Evolutionary conservation across 1,140 invertebrate species (phyloP).

Genomic region (Trichonephila clavipes): DNA sequence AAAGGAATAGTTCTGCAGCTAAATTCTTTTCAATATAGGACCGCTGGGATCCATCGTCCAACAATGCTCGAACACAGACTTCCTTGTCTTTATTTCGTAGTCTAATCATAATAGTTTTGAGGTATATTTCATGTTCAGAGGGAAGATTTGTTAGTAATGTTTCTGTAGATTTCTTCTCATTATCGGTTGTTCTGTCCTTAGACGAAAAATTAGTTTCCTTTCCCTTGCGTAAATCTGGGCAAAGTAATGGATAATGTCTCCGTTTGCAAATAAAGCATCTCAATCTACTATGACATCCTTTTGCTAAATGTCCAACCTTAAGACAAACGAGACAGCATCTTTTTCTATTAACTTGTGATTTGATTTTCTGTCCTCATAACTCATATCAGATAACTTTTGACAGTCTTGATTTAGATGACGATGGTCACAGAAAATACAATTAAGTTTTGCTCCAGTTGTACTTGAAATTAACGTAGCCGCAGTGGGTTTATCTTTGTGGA

Average conservation of each 20-base stretch:
- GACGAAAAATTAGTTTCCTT: too few species aligned
- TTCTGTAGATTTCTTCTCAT: too few species aligned
- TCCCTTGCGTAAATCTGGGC: too few species aligned
- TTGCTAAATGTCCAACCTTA: slow-evolving; percentile 5
- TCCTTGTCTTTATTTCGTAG: too few species aligned
- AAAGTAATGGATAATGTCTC: too few species aligned
- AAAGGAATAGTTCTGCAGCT: slow-evolving; percentile 40
- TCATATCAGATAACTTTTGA: too few species aligned
- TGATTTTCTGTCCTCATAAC: too few species aligned
- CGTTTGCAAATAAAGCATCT: neutral
- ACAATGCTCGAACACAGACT: neutral
- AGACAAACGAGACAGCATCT: slow-evolving; percentile 1
- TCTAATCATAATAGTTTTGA: too few species aligned
- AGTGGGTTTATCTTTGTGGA: neutral
- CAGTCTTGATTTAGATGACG: too few species aligned
- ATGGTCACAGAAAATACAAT: slow-evolving; percentile 42
- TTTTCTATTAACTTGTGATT: neutral
- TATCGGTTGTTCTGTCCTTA: too few species aligned
- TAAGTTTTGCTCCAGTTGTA: neutral
- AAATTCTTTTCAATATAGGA: slow-evolving; percentile 35
- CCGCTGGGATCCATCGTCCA: slow-evolving; percentile 55
- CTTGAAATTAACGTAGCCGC: neutral
- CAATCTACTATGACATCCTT: neutral
- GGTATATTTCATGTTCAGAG: too few species aligned
- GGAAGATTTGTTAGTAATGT: too few species aligned